A percentile compares a stretch with the other conserved stretches of the same genome.
phyloP scores from a whole-genome alignment of 2,113 vertebrate genomes.

The Neodon shergylaensis region DNA sequence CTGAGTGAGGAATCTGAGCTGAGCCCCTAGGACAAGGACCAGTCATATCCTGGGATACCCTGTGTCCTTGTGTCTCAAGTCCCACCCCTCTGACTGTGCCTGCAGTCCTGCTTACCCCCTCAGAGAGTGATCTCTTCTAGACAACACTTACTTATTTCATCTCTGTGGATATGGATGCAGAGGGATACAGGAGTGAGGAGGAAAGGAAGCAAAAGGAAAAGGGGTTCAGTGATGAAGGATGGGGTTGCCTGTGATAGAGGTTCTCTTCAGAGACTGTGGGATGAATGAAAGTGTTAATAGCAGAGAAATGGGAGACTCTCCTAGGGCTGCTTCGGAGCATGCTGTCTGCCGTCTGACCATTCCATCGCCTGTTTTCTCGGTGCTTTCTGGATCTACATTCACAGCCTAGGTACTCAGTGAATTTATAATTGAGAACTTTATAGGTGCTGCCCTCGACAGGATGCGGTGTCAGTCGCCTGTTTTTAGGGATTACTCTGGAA shows the following conservation, averaged over 20 bases:
- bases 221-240: not conserved
- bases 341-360: not conserved
- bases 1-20: not conserved
- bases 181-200: not conserved
- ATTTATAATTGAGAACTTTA: conserved; percentile 1
- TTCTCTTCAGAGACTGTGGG: not conserved
- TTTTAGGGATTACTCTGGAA: not conserved
- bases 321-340: not conserved
- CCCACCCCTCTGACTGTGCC: not conserved
- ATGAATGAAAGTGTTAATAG: not conserved
- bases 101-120: no score
- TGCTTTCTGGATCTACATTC: not conserved
- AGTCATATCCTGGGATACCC: not conserved
- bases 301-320: not conserved
- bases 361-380: not conserved
- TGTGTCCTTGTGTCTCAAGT: not conserved
- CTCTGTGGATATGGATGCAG: not conserved
- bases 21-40: not conserved
- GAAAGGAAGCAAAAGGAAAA: not conserved
- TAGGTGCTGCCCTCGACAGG: not conserved
- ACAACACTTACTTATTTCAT: not conserved
- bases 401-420: not conserved
- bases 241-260: not conserved
- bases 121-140: not conserved
- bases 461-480: not conserved